These are phyloP conservation scores for Narcine bancroftii DNA, from an alignment of 2,113 vertebrate genomes.

Conservation along the genomic window DNA sequence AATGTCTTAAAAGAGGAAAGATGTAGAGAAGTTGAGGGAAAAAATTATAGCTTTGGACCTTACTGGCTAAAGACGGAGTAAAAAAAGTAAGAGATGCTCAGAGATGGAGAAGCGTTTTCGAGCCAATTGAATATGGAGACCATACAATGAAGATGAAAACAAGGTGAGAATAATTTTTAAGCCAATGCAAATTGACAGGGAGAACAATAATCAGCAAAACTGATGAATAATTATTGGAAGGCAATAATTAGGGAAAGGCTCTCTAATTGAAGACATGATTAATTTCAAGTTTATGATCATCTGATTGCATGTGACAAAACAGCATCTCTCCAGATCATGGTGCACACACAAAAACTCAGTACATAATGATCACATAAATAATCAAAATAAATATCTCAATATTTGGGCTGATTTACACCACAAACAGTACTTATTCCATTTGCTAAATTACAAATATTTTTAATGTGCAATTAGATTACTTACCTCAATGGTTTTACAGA, in stretches of 20 bases:
- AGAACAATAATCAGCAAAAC: background rate
- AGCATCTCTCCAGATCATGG: too few species aligned
- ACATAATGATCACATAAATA: too few species aligned
- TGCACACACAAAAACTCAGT: too few species aligned
- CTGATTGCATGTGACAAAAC: too few species aligned
- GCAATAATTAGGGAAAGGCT: background rate
- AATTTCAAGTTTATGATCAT: too few species aligned
- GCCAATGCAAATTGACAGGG: background rate
- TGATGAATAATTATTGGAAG: background rate
- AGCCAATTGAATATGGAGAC: background rate
- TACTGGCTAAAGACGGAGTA: background rate
- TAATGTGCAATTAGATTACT: constrained; percentile 35
- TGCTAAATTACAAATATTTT: background rate
- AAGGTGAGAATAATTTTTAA: background rate
- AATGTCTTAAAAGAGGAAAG: background rate
- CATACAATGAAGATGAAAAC: background rate
- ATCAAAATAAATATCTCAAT: too few species aligned
- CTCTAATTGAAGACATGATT: background rate
- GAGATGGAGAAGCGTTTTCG: background rate
- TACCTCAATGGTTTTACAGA: constrained; percentile 72
- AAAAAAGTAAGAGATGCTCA: background rate
- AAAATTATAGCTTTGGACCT: background rate
- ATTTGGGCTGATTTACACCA: too few species aligned
- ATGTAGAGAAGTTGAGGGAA: too few species aligned
- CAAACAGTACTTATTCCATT: background rate